Evolutionary conservation across 35 echinoderm and acorn worm species (phyloP), one percentile per base, ranked within the genome.

Genomic region (Acanthaster planci): DNA sequence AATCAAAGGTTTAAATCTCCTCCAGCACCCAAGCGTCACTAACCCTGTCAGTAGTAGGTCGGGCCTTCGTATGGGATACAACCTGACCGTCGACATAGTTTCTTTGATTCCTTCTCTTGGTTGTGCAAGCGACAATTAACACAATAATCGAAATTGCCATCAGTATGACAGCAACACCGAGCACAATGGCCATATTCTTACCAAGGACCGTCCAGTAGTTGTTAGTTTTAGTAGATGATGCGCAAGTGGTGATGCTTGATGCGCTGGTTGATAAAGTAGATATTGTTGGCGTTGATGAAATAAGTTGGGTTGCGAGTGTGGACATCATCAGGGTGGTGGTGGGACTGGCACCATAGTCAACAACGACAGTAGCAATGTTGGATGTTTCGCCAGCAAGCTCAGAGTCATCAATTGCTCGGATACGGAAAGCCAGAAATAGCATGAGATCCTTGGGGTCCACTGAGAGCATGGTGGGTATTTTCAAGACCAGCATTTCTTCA

Each of bases 11-110:
- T 72, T 26, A 72, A 0, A 72, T 72, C 34, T 72, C 64, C 9
- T 72, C 64, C 64, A 72, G 23, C 26, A 72, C 64, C 64, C 64
- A 72, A 0, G 64, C 64, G 34, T 30, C 30, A 26, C 64, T 72
- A 29, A 72, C 64, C 64, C 64, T 72, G 3, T 26, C 2, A 31
- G 64, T 26, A n/a, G n/a, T 47, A 14, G 18, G 9, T 10, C 64
- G 64, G 30, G 64, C 64, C 34, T 72, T 72, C 2, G 64, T 31
- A 26, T 72, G 30, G 15, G 64, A 72, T 10, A 72, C 64, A 72
- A 2, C 30, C 7, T 1, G 18, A 12, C 64, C 22, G 15, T 72
- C 30, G 6, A 27, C 64, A 26, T 72, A 10, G 21, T 72, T 29
- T 29, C 34, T 72, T 10, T 15, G 14, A 14, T 26, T 31, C 30